Conservation (phyloP, 2,888 invertebrate species). For the Phymatocera aterrima region DNA sequence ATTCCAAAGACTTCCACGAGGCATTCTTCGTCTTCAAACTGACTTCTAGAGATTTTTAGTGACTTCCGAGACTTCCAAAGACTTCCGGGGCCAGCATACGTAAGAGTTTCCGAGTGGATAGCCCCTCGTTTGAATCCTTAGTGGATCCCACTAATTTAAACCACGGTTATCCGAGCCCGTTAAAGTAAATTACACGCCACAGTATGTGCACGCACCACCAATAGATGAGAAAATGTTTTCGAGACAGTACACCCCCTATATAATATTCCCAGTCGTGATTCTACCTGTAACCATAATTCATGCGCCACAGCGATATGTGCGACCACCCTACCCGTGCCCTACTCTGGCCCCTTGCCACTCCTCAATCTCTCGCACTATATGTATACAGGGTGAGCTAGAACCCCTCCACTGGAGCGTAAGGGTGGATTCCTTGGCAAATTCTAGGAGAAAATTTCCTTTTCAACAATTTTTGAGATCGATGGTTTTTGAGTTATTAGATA, state of each 20-base stretch:
- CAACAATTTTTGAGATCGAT: too few species aligned
- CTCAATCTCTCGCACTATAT: conserved; percentile 38
- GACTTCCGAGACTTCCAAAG: too few species aligned
- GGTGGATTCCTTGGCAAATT: too few species aligned
- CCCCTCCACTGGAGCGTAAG: background rate
- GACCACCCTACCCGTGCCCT: conserved; percentile 30
- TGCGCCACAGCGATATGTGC: conserved; percentile 32
- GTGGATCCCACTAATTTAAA: background rate
- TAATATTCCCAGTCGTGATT: conserved; percentile 40
- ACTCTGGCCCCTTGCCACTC: conserved; percentile 21
- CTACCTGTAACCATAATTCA: conserved; percentile 42
- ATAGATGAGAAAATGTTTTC: conserved; percentile 16
- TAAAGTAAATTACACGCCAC: conserved; percentile 3
- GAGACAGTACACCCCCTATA: conserved; percentile 35
- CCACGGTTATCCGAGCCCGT: background rate
- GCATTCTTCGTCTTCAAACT: too few species aligned
- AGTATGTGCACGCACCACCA: background rate
- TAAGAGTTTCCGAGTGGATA: too few species aligned
- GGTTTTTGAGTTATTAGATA: too few species aligned
- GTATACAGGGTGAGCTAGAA: background rate
- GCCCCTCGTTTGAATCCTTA: conserved; percentile 2
- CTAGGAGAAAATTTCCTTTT: too few species aligned
- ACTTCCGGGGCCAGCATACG: too few species aligned
- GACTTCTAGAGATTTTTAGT: too few species aligned
- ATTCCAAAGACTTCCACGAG: too few species aligned